Percentiles rank a stretch among this genome's conserved stretches.
phyloP scores from a whole-genome alignment of 2,113 vertebrate genomes.

The Circaetus gallicus region DNA sequence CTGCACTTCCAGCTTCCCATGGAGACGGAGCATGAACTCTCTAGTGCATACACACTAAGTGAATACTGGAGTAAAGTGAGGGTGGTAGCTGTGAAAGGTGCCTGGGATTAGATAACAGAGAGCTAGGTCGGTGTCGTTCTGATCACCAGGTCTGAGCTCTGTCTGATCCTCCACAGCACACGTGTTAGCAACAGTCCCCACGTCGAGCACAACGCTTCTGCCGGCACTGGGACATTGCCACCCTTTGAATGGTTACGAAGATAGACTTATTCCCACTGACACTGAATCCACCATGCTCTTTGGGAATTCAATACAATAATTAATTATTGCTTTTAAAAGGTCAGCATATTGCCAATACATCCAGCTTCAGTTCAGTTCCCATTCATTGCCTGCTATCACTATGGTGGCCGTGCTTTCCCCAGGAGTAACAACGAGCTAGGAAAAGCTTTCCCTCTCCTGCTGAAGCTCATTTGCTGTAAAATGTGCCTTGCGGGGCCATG shows the following conservation, averaged over 20 bases:
- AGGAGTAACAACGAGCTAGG: neutral
- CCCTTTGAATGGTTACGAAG: neutral
- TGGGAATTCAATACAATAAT: neutral
- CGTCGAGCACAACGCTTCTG: neutral
- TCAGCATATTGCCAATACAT: neutral
- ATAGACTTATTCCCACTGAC: neutral
- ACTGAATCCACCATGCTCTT: neutral
- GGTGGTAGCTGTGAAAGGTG: neutral
- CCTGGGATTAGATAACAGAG: neutral
- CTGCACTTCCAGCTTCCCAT: neutral
- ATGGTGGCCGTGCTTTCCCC: too few relatives aligned
- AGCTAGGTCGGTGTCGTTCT: neutral
- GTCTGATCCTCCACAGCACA: neutral
- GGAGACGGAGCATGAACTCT: neutral
- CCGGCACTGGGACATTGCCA: neutral
- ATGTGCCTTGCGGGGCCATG: neutral
- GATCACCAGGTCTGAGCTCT: neutral
- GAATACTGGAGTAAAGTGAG: neutral
- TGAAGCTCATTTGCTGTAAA: neutral
- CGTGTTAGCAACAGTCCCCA: neutral
- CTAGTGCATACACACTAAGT: neutral
- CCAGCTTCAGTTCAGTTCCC: neutral
- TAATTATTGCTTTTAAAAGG: neutral
- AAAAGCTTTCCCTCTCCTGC: neutral
- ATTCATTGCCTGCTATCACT: neutral